Conservation (phyloP, 2,888 invertebrate genomes). For the Pardosa pseudoannulata region DNA sequence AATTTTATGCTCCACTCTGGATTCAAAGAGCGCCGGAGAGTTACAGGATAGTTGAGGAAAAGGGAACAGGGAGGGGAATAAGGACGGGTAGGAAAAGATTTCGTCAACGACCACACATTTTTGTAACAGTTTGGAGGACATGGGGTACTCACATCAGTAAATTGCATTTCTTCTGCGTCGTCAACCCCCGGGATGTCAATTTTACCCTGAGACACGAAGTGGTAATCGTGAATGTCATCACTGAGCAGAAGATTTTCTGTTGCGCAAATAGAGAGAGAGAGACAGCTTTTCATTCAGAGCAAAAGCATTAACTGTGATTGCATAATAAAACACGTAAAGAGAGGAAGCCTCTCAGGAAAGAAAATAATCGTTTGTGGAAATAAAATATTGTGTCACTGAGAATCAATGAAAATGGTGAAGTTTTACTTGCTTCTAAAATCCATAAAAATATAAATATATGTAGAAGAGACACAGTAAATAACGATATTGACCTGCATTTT, state of each 20-base stretch:
- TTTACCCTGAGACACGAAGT: constrained; percentile 97
- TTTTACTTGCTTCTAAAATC: too few relatives aligned
- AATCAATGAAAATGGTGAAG: too few relatives aligned
- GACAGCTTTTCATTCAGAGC: not conserved
- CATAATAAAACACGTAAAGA: not conserved
- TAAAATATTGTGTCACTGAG: too few relatives aligned
- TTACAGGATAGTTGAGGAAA: too few relatives aligned
- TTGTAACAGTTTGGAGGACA: not conserved
- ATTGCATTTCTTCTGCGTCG: constrained; percentile 92
- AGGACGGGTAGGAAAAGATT: not conserved
- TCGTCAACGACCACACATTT: not conserved
- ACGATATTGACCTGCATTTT: too few relatives aligned
- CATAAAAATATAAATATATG: too few relatives aligned
- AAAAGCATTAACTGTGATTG: constrained; percentile 16
- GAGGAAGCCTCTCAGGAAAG: too few relatives aligned
- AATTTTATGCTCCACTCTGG: too few relatives aligned
- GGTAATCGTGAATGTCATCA: constrained; percentile 94
- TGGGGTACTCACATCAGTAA: constrained; percentile 89
- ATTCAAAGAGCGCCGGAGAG: too few relatives aligned
- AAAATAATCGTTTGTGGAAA: too few relatives aligned
- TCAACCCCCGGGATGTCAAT: constrained; percentile 95
- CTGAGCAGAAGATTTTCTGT: constrained; percentile 88
- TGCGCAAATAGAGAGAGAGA: constrained; percentile 23
- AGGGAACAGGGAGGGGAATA: not conserved
- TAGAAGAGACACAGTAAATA: too few relatives aligned